These are phyloP conservation scores for Centropus bengalensis DNA, from an alignment of 2,113 vertebrate genomes.

Conservation along the genomic window DNA sequence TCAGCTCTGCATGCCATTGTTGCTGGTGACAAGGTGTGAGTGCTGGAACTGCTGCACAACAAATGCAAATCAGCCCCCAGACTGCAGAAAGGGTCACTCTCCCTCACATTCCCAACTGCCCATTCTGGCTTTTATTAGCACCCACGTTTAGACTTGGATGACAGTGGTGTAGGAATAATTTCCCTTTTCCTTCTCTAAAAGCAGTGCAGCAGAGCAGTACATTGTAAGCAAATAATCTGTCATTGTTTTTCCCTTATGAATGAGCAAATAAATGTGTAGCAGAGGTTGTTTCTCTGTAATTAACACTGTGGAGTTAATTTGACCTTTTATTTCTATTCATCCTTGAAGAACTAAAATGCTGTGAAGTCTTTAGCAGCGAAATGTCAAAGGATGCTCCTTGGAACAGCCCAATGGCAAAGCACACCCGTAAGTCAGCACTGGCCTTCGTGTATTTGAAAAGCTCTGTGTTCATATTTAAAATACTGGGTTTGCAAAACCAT, in stretches of 20 bases:
- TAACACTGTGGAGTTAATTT: not conserved
- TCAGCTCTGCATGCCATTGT: not conserved
- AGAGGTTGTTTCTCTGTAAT: not conserved
- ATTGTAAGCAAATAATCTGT: not conserved
- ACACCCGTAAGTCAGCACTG: conserved; percentile 52
- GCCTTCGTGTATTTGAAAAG: not conserved
- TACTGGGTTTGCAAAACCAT: not conserved
- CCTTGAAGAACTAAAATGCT: not conserved
- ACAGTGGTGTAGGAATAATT: not conserved
- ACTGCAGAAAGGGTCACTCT: not conserved
- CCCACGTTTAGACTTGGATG: not conserved
- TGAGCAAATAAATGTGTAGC: not conserved
- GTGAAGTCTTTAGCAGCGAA: conserved; percentile 36
- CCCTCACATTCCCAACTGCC: not conserved
- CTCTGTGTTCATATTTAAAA: not conserved
- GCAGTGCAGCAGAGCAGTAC: not conserved
- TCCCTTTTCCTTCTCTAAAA: not conserved
- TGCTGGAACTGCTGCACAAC: not conserved
- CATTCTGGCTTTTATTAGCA: not conserved
- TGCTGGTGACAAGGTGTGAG: not conserved
- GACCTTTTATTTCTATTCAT: not conserved
- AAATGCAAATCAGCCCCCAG: not conserved
- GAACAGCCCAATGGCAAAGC: conserved; percentile 60
- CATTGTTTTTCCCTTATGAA: not conserved
- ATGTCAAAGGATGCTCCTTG: conserved; percentile 69